Evolutionary conservation across 2,888 invertebrate genomes (phyloP).

Genomic region (Asteroscopus sphinx): DNA sequence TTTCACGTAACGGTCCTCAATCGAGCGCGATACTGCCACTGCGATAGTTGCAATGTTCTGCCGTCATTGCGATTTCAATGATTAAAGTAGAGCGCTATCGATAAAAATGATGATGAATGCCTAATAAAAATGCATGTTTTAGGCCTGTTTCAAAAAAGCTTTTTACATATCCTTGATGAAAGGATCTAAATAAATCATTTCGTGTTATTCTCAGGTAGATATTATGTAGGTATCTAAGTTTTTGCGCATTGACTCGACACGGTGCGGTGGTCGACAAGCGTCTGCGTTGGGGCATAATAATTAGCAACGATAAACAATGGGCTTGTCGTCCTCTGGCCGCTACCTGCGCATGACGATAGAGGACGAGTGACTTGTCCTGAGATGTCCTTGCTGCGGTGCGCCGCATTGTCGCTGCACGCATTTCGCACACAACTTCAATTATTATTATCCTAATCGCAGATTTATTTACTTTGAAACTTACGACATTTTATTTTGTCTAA

Average conservation of each 20-base stretch:
- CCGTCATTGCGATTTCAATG: slow-evolving; percentile 74
- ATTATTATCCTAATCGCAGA: slow-evolving; percentile 36
- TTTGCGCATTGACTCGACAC: slow-evolving; percentile 73
- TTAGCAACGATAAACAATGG: slow-evolving; percentile 89
- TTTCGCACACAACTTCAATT: slow-evolving; percentile 63
- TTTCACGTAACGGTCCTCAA: slow-evolving; percentile 90
- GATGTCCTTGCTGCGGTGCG: slow-evolving; percentile 79
- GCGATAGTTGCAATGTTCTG: slow-evolving; percentile 80
- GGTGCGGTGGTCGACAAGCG: slow-evolving; percentile 76
- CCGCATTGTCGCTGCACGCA: slow-evolving; percentile 64
- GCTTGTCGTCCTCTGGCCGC: slow-evolving; percentile 85
- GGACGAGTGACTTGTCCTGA: slow-evolving; percentile 84
- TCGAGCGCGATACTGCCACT: slow-evolving; percentile 88
- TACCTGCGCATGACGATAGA: slow-evolving; percentile 87
- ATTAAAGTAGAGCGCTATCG: slow-evolving; percentile 67
- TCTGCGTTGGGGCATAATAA: slow-evolving; percentile 87
- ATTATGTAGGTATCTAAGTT: slow-evolving; percentile 69
- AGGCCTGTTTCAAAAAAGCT: slow-evolving; percentile 9
- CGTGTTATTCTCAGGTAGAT: slow-evolving; percentile 71
- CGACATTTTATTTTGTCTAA: neutral
- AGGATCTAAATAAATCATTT: slow-evolving; percentile 55
- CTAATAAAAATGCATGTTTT: slow-evolving; percentile 19
- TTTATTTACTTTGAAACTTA: slow-evolving; percentile 15
- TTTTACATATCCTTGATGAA: slow-evolving; percentile 14
- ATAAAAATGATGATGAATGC: slow-evolving; percentile 44